These are phyloP conservation scores for Xestia sexstrigata DNA, from an alignment of 2,888 invertebrate genomes.

Conservation along the genomic window DNA sequence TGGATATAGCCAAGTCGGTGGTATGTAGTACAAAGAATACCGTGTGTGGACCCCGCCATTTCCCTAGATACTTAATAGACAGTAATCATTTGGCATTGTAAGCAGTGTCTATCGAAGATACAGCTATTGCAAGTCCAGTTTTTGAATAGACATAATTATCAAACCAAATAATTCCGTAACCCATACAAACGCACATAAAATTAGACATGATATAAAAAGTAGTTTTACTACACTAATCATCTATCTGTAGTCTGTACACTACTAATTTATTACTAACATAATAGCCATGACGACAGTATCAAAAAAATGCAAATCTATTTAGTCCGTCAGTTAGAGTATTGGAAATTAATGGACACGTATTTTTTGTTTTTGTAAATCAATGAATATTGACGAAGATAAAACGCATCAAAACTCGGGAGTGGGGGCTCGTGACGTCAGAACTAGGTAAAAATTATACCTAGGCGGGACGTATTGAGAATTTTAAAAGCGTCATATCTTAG, in stretches of 20 bases:
- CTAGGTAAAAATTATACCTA: too few relatives aligned
- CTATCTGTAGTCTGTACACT: not conserved
- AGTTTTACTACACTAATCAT: not conserved
- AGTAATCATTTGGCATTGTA: not conserved
- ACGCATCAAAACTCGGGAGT: too few relatives aligned
- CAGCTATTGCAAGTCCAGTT: not conserved
- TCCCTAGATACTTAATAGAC: not conserved
- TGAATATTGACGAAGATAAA: too few relatives aligned
- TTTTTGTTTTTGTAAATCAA: too few relatives aligned
- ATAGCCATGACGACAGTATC: too few relatives aligned
- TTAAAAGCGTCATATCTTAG: too few relatives aligned
- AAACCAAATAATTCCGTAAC: not conserved
- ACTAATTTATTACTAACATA: conserved; percentile 12
- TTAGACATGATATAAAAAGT: not conserved
- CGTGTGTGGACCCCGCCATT: conserved; percentile 20
- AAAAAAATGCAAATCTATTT: too few relatives aligned
- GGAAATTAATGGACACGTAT: too few relatives aligned
- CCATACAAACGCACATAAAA: not conserved
- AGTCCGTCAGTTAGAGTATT: too few relatives aligned
- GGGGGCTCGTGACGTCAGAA: too few relatives aligned
- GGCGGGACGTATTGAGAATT: too few relatives aligned
- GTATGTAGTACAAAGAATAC: conserved; percentile 28
- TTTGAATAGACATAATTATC: not conserved
- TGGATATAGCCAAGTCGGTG: conserved; percentile 56
- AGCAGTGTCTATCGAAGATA: not conserved